Evolutionary conservation across 2,888 invertebrate genomes (phyloP).

Genomic region (Philonicus albiceps): DNA sequence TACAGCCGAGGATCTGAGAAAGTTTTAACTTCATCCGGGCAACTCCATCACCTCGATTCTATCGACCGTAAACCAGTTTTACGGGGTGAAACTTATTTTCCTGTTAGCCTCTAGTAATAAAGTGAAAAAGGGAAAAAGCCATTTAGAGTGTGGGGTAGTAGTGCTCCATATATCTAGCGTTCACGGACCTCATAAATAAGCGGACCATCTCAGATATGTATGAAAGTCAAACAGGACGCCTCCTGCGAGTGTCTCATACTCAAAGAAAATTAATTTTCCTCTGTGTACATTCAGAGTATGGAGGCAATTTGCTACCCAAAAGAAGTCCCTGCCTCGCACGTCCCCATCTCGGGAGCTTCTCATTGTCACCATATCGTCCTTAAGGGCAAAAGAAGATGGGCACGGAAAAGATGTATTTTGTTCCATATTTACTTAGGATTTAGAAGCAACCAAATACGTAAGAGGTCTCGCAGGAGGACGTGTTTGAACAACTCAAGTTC

Average conservation of each 20-base stretch:
- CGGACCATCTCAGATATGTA: conserved; percentile 37
- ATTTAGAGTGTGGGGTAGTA: background rate
- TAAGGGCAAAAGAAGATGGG: conserved; percentile 16
- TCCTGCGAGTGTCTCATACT: conserved; percentile 16
- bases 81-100: conserved; percentile 31
- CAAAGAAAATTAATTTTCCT: conserved; percentile 40
- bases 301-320: conserved; percentile 34
- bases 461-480: background rate
- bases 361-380: conserved; percentile 26
- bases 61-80: conserved; percentile 31
- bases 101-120: conserved; percentile 1
- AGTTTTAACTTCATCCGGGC: background rate
- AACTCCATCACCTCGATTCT: background rate
- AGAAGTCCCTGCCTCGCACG: background rate
- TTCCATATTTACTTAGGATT: conserved; percentile 37
- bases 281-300: conserved; percentile 28
- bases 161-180: background rate
- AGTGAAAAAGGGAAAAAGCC: background rate
- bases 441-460: conserved; percentile 16
- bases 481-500: conserved; percentile 36
- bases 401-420: conserved; percentile 14
- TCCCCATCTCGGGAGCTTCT: background rate
- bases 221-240: conserved; percentile 31
- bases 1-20: background rate
- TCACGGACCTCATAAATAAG: conserved; percentile 19